Evolutionary conservation across 2,797 vertebrate genomes (phyloP), one percentile per base, ranked within the genome.

Genomic region (Hirundo rustica): DNA sequence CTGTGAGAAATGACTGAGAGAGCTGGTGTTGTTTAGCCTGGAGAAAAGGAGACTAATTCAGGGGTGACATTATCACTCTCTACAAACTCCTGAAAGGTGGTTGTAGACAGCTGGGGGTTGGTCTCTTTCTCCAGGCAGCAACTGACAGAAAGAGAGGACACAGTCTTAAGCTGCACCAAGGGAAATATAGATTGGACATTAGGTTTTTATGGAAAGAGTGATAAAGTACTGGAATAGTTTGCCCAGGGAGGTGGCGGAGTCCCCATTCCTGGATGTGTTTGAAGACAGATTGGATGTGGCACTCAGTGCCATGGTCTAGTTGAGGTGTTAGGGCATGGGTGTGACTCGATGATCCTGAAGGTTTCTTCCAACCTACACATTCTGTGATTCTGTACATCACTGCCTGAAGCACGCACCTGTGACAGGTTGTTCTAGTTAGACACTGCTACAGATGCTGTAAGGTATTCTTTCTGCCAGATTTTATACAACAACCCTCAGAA

Each of bases 141-240:
- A 19, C 7, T 15, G 48, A 30, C 38, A 64, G 32, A 77, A 77
- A 0, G 0, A 22, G 38, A 53, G 13, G 14, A 21, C 36, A 60
- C 6, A 61, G 25, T 7, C 38, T 62, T 10, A 53, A 62, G 18
- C 9, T 76, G 23, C 0, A 0, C 15, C 23, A 61, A 42, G 26
- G 32, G 10, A 64, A 53, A 64, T 64, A 29, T 4, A 53, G 48
- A 9, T 9, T 64, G 38, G 48, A 44, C 36, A 23, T 13, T 7
- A 45, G 60, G 10, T 23, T 64, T 44, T 23, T 30, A 19, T 1
- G 1, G 38, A 15, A 64, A 34, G 26, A 12, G 6, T 44, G 32
- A 77, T 45, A 25, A 30, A 54, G 12, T 30, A 45, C 16, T 30
- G 16, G 50, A 54, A 54, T 65, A 1, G 11, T 16, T 10, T 54